These are phyloP conservation scores for Pachypanchax playfairii DNA, from an alignment of 2,113 vertebrate species.

Conservation along the genomic window DNA sequence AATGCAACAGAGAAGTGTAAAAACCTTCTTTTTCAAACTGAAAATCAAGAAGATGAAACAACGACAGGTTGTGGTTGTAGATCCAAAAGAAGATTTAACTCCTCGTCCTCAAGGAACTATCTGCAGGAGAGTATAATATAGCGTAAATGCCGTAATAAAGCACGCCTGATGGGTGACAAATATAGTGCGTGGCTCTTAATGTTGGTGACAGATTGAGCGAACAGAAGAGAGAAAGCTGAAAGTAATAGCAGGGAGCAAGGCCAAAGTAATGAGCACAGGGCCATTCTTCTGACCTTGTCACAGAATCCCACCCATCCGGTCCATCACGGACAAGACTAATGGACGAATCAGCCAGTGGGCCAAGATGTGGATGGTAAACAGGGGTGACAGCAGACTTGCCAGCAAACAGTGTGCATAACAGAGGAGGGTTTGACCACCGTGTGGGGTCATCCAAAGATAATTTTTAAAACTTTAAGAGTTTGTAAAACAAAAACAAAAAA, in stretches of 20 bases:
- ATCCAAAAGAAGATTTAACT: conserved; percentile 11
- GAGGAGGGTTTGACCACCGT: conserved; percentile 41
- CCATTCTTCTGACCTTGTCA: conserved; percentile 62
- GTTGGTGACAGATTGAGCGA: conserved; percentile 55
- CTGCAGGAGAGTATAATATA: conserved; percentile 17
- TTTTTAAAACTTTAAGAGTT: conserved; percentile 48
- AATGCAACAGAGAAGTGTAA: no score
- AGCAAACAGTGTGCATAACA: conserved; percentile 46
- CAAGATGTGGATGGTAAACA: conserved; percentile 52
- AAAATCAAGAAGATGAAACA: neutral
- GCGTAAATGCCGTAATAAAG: conserved; percentile 55
- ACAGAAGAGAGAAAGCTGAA: conserved; percentile 31
- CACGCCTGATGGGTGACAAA: conserved; percentile 30
- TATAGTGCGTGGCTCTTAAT: conserved; percentile 49
- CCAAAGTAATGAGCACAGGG: conserved; percentile 60
- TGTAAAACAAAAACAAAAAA: conserved; percentile 41
- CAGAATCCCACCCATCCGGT: conserved; percentile 49
- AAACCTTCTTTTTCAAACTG: neutral
- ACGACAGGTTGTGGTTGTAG: neutral
- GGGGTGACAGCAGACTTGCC: conserved; percentile 69
- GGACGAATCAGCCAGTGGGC: conserved; percentile 55
- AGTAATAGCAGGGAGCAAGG: conserved; percentile 60
- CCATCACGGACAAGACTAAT: conserved; percentile 48
- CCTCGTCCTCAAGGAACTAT: conserved; percentile 29
- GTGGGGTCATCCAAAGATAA: conserved; percentile 64